Base-by-base conservation (phyloP, 2,113 vertebrate genomes). In the Corythaeola cristata region DNA sequence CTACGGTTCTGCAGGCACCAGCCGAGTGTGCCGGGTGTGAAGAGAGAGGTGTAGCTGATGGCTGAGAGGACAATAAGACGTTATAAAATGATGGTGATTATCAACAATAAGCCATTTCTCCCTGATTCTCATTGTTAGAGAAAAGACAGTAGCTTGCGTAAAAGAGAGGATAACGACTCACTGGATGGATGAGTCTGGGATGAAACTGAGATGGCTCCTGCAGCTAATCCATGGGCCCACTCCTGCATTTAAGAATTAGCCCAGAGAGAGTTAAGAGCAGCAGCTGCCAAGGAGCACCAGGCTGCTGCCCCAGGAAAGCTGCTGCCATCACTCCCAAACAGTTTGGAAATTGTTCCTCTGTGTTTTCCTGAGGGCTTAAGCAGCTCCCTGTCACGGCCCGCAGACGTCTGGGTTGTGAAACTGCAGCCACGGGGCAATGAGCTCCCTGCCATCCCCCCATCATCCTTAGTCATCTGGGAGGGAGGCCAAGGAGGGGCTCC, bases 321-420 rank as follows among this genome's bases (percentile, higher is more conserved):
- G 85, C 87, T 85, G 24, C 74, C 39, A 20, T 91, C 89, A 62
- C 63, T 89, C 74, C 59, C 78, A 35, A 87, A 72, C 78, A 76
- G 88, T 83, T 79, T 96, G 82, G 78, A 83, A 91, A 77, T 55
- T 45, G 22, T 72, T 91, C 84, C 53, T 71, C 1, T 26, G 33
- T 87, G 62, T 97, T 95, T 95, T 93, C 88, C 91, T 30, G 78
- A 79, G 88, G 88, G 85, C 55, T 96, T 93, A 72, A 60, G 74
- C 69, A 91, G 77, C 67, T 90, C 8, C 2, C 33, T 18, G 52
- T 64, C 69, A 28, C 18, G n/a, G 41, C 75, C 45, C 39, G 8
- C 69, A 55, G 91, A 64, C 32, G 5, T 73, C 78, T 94, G 0
- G 8, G 2, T 85, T 95, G 85, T 95, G 96, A 88, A 97, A 95